These are phyloP conservation scores for Tolypeutes matacus DNA, from an alignment of 2,797 vertebrate species.

Conservation along the genomic window DNA sequence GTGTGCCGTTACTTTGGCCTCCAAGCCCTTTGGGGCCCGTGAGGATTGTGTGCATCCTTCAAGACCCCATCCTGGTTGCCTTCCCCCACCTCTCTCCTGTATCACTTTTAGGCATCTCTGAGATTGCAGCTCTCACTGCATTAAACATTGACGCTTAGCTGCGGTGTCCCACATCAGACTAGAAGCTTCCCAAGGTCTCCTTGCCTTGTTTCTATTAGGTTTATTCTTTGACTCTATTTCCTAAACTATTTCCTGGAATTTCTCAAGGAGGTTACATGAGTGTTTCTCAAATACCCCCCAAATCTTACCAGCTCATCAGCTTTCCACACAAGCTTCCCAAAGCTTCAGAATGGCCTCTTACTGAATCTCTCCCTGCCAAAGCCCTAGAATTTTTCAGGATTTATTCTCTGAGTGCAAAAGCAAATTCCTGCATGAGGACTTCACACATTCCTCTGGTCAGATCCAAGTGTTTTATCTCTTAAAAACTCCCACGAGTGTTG, in stretches of 20 bases:
- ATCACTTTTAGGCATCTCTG: neutral
- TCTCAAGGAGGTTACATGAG: fast-evolving
- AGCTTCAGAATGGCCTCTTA: fast-evolving
- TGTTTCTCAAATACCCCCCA: fast-evolving
- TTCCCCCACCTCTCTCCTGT: neutral
- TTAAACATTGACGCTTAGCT: fast-evolving
- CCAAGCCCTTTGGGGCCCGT: too few species aligned
- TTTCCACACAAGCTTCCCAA: neutral
- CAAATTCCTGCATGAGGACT: neutral
- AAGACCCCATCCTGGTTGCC: fast-evolving
- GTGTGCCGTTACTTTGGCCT: neutral
- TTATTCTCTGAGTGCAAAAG: neutral
- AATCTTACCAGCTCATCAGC: fast-evolving
- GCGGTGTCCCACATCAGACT: neutral
- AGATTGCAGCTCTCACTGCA: fast-evolving
- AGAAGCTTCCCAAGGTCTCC: neutral
- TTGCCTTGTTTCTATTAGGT: too few species aligned
- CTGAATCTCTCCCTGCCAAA: neutral
- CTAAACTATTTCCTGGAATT: neutral
- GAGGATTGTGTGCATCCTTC: neutral
- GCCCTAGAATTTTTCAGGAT: neutral
- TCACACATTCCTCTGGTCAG: neutral
- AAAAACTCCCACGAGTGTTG: neutral
- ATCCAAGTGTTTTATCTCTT: neutral
- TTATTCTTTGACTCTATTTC: neutral